Evolutionary conservation across 2,113 vertebrate species (phyloP).

Genomic region (Dromiciops gliroides): DNA sequence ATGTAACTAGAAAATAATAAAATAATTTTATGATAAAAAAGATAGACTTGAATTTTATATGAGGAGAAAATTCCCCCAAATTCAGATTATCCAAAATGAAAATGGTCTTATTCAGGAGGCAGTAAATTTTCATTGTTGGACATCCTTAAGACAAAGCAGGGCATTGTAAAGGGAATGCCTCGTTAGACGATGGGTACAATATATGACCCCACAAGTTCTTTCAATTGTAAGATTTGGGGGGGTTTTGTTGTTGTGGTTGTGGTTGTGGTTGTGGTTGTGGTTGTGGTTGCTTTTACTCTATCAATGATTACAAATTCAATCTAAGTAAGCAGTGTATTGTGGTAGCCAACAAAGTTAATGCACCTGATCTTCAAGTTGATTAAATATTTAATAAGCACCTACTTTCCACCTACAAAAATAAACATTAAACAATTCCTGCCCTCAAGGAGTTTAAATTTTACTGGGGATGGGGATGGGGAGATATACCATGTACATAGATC

Average conservation of each 20-base stretch:
- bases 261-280: neutral
- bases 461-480: neutral
- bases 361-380: neutral
- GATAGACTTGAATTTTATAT: neutral
- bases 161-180: neutral
- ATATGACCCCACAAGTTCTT: neutral
- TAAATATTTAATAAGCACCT: neutral
- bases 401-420: neutral
- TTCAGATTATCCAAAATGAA: neutral
- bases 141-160: neutral
- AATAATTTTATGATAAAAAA: no score
- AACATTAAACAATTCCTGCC: neutral
- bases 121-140: neutral
- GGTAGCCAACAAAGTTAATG: neutral
- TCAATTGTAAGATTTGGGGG: neutral
- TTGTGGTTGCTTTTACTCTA: neutral
- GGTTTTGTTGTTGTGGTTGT: no score
- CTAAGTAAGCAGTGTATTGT: neutral
- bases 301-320: neutral
- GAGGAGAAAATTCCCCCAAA: neutral
- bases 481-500: no score
- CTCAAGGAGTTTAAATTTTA: neutral
- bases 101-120: neutral
- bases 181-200: neutral
- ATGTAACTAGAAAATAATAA: no score